Conservation (phyloP, 2,888 invertebrate species). For the Diadegma fenestrale region DNA sequence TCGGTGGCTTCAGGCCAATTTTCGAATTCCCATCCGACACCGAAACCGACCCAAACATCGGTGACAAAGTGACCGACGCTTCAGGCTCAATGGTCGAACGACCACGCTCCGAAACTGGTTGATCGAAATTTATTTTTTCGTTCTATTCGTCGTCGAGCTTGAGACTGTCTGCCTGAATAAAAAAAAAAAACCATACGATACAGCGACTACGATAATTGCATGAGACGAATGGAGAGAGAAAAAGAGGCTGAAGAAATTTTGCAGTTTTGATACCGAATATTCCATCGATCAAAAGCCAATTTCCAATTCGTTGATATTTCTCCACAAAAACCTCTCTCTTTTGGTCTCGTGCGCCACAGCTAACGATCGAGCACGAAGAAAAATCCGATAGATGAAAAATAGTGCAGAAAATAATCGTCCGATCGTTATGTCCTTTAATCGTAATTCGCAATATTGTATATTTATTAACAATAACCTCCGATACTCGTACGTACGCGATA, state of each 20-base stretch:
- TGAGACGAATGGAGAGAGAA: constrained; percentile 25
- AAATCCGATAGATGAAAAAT: not conserved
- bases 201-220: not conserved
- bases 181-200: not conserved
- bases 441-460: constrained; percentile 59
- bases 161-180: not conserved
- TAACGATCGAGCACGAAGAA: constrained; percentile 17
- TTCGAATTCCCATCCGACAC: constrained; percentile 85
- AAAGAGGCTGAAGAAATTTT: constrained; percentile 6
- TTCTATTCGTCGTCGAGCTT: not conserved
- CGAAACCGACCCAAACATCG: constrained; percentile 63
- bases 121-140: not conserved
- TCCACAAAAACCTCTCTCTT: constrained; percentile 34
- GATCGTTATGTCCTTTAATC: constrained; percentile 44
- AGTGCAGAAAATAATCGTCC: constrained; percentile 6
- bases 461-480: constrained; percentile 60
- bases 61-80: constrained; percentile 45
- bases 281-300: not conserved
- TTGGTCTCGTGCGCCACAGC: constrained; percentile 48
- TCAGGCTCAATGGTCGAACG: constrained; percentile 61
- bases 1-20: constrained; percentile 90
- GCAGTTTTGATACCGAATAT: not conserved
- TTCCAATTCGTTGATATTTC: not conserved
- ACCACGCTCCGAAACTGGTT: constrained; percentile 61
- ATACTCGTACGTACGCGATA: constrained; percentile 72